Evolutionary conservation across 2,797 vertebrate species (phyloP).

Genomic region (Perodicticus potto): DNA sequence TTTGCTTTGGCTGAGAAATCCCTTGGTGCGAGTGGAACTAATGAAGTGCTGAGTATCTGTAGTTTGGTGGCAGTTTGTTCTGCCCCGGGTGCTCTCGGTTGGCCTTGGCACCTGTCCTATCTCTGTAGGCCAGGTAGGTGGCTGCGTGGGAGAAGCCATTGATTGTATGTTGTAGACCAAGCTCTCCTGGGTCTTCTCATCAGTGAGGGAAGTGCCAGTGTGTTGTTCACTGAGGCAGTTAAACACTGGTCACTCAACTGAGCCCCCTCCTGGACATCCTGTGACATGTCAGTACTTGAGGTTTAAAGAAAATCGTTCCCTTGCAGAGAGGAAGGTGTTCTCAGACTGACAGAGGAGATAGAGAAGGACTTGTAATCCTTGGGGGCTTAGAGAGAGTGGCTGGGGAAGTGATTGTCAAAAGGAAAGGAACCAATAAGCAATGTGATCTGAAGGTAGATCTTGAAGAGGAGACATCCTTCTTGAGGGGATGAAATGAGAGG

Average conservation of each 20-base stretch:
- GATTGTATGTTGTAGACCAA: background rate
- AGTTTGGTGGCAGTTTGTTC: background rate
- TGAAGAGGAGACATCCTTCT: background rate
- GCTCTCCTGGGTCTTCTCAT: background rate
- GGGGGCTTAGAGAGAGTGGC: background rate
- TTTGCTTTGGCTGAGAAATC: background rate
- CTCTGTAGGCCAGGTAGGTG: background rate
- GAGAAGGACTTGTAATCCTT: background rate
- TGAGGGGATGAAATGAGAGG: background rate
- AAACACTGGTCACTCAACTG: background rate
- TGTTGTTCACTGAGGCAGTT: background rate
- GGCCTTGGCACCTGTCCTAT: background rate
- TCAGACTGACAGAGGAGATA: background rate
- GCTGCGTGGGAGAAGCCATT: background rate
- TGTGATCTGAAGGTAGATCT: background rate
- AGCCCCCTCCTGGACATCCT: background rate
- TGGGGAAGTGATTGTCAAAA: background rate
- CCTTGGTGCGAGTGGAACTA: background rate
- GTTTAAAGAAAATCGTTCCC: background rate
- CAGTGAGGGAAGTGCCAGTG: background rate
- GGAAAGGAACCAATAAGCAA: slow-evolving; percentile 4
- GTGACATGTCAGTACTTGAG: background rate
- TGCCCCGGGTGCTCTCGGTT: background rate
- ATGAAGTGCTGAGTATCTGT: background rate
- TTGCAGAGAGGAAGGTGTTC: background rate